These are phyloP conservation scores for Phyllotis vaccarum DNA, from an alignment of 2,797 vertebrate genomes.

Conservation along the genomic window DNA sequence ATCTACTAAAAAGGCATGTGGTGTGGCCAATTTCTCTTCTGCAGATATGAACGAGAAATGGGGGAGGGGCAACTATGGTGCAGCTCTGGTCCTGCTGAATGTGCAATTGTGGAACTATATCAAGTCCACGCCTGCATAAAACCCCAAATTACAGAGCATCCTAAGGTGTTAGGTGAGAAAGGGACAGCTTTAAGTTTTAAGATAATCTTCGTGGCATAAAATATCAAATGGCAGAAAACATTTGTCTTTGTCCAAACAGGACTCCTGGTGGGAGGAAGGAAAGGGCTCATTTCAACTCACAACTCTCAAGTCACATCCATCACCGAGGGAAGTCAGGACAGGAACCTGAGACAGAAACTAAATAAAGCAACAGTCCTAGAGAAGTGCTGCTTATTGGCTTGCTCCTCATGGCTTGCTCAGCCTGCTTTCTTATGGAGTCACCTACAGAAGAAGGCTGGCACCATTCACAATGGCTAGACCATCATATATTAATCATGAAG, in stretches of 20 bases:
- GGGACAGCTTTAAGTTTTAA: slow-evolving; percentile 24
- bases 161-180: background rate
- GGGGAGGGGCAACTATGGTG: background rate
- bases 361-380: background rate
- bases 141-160: background rate
- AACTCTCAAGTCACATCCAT: background rate
- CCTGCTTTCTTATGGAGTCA: background rate
- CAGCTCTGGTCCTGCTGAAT: background rate
- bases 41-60: background rate
- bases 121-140: background rate
- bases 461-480: background rate
- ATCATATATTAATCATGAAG: background rate
- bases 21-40: slow-evolving; percentile 53
- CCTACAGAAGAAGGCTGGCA: background rate
- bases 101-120: background rate
- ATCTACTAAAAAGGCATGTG: slow-evolving; percentile 28
- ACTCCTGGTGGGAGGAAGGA: background rate
- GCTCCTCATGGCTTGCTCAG: background rate
- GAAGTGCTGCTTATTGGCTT: background rate
- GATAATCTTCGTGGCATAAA: slow-evolving; percentile 58
- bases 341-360: background rate
- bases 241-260: slow-evolving; percentile 21
- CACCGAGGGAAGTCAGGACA: background rate
- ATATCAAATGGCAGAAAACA: slow-evolving; percentile 22
- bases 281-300: background rate